phyloP scores from a whole-genome alignment of 2,888 invertebrate species.

The Cataglyphis rosenhaueri region DNA sequence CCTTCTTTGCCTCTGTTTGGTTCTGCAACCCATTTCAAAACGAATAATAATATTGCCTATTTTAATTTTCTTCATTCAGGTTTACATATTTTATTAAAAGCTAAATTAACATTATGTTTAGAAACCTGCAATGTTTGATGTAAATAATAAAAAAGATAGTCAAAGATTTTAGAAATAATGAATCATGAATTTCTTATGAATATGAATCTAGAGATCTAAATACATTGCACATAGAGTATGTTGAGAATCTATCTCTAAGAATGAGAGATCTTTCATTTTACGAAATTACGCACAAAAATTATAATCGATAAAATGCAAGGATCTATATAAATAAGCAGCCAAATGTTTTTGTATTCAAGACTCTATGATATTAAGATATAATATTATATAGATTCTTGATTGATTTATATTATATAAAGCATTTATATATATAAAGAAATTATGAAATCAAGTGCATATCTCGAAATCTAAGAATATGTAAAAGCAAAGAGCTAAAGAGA shows the following conservation, averaged over 20 bases:
- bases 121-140: slow-evolving; percentile 16
- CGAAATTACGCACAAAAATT: neutral
- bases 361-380: neutral
- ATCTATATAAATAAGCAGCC: slow-evolving; percentile 10
- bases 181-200: neutral
- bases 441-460: neutral
- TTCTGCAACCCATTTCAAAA: slow-evolving; percentile 16
- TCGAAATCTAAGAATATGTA: slow-evolving; percentile 4
- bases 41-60: slow-evolving; percentile 2
- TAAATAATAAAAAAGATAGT: slow-evolving; percentile 14
- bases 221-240: neutral
- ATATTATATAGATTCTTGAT: slow-evolving; percentile 11
- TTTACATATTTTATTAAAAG: slow-evolving; percentile 18
- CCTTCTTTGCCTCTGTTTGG: neutral
- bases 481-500: neutral
- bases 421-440: neutral
- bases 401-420: neutral
- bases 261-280: neutral
- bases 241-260: neutral
- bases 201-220: neutral
- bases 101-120: slow-evolving; percentile 4
- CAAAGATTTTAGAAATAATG: neutral
- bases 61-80: slow-evolving; percentile 1
- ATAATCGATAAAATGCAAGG: neutral
- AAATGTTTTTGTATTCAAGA: slow-evolving; percentile 9